A percentile compares a stretch with the other conserved stretches of the same genome.
Evolutionary conservation across 2,113 vertebrate species (phyloP).

Genomic region (Opisthocomus hoazin): DNA sequence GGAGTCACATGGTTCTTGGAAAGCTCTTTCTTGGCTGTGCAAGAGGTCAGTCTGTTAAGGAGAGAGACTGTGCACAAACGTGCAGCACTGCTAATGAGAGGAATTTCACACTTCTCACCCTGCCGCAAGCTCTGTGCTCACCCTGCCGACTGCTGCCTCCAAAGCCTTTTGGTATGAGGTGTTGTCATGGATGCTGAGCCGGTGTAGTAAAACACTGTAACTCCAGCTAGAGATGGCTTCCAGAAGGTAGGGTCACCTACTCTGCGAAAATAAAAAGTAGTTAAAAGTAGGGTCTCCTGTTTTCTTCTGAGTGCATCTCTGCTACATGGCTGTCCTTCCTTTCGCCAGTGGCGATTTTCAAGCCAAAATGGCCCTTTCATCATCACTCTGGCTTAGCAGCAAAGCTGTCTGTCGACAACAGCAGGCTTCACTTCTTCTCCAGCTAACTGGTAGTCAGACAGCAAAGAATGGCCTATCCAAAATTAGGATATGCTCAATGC

Average conservation of each 20-base stretch:
- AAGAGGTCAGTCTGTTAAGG: conserved; percentile 9
- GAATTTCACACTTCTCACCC: conserved; percentile 11
- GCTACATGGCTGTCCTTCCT: neutral
- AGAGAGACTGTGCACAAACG: neutral
- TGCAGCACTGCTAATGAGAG: neutral
- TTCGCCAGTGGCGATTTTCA: neutral
- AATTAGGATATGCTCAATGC: conserved; percentile 40
- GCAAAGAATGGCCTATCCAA: conserved; percentile 25
- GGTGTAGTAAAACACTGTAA: neutral
- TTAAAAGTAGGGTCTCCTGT: neutral
- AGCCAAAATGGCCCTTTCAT: conserved; percentile 13
- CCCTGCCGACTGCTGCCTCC: neutral
- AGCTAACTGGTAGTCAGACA: conserved; percentile 39
- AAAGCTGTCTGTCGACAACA: neutral
- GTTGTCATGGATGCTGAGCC: neutral
- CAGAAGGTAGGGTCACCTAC: neutral
- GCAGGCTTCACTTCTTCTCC: conserved; percentile 24
- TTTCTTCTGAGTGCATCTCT: neutral
- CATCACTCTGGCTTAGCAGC: neutral
- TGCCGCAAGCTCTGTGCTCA: neutral
- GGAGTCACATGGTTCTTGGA: conserved; percentile 43
- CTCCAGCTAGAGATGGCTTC: neutral
- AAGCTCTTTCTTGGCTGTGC: conserved; percentile 2
- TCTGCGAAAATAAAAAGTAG: neutral
- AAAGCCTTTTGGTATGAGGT: neutral